Evolutionary conservation across 2,797 vertebrate genomes (phyloP), one percentile per base, ranked within the genome.

Genomic region (Novumbra hubbsi): DNA sequence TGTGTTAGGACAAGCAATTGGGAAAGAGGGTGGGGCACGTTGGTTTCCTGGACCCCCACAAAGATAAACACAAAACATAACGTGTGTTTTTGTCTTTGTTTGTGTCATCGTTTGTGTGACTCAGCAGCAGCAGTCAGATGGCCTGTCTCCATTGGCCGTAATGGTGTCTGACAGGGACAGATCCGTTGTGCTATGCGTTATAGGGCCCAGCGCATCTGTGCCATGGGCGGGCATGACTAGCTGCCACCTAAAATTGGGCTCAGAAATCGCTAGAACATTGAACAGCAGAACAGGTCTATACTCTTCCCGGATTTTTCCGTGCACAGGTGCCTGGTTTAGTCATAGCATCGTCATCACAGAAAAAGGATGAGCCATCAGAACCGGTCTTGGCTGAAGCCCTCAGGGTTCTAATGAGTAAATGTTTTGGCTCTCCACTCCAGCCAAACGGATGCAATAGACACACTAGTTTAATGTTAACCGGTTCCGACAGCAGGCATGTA

Each of bases 41-140:
- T 3, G 41, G 11, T 45, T 45, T 45, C 41, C 12, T 2, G 41
- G 41, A 45, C 9, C 34, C 34, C 41, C 41, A 45, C 41, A 45
- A 45, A 45, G 1, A 11, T 45, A 14, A n/a, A n/a, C n/a, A 2
- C 41, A 45, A 45, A 45, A 45, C 41, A 45, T 45, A 45, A 45
- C 21, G 7, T 55, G 49, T 32, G 28, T 50, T 1, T 30, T 50
- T 21, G 72, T 74, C 48, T 72, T 70, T 60, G 60, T 45, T 1
- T 5, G 21, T 49, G 11, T 45, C 2, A 30, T 38, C 38, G 5
- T 45, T 50, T 4, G 30, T 78, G 76, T 82, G 81, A 86, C 73
- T 85, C 85, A 85, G 80, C 38, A 34, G 77, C 28, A 41, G 77
- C 76, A 70, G 80, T 88, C 84, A 85, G 81, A 85, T 79, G 84